These are phyloP conservation scores for Pachycephus smyrnensis DNA, from an alignment of 2,888 invertebrate genomes.

Conservation along the genomic window DNA sequence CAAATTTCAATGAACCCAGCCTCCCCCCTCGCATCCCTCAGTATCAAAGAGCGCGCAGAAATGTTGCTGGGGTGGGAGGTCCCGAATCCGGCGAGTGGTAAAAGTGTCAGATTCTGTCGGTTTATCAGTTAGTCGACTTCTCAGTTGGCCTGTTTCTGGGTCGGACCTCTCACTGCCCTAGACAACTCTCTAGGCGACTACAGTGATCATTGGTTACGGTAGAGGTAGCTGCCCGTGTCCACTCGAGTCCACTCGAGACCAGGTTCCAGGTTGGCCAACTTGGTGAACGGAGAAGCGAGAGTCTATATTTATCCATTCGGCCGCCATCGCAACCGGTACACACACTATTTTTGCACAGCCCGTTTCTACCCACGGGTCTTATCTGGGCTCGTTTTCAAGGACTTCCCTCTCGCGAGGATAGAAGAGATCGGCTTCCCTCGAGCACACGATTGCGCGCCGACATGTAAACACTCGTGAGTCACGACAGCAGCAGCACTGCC, in stretches of 20 bases:
- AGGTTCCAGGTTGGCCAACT: not conserved
- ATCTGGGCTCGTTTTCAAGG: slow-evolving; percentile 9
- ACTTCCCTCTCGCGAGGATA: too few relatives aligned
- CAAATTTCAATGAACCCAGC: too few relatives aligned
- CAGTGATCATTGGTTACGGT: not conserved
- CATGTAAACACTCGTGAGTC: not conserved
- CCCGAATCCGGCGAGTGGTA: slow-evolving; percentile 7
- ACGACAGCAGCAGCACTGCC: too few relatives aligned
- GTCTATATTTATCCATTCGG: slow-evolving; percentile 29
- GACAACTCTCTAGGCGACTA: slow-evolving; percentile 20
- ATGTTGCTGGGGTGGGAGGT: slow-evolving; percentile 3
- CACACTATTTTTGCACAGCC: slow-evolving; percentile 11
- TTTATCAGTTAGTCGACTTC: too few relatives aligned
- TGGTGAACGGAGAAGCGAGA: slow-evolving; percentile 37
- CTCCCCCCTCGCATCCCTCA: too few relatives aligned
- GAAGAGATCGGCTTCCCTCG: too few relatives aligned
- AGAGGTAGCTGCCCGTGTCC: slow-evolving; percentile 34
- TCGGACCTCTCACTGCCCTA: slow-evolving; percentile 53
- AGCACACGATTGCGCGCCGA: not conserved
- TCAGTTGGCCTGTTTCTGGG: slow-evolving; percentile 30
- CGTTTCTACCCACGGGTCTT: slow-evolving; percentile 20
- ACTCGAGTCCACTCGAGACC: slow-evolving; percentile 28
- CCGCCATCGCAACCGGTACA: slow-evolving; percentile 30
- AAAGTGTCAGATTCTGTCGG: too few relatives aligned
- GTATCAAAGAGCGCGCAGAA: slow-evolving; percentile 8